Base-by-base conservation (phyloP, 2,888 invertebrate genomes). In the Apotomis capreana region DNA sequence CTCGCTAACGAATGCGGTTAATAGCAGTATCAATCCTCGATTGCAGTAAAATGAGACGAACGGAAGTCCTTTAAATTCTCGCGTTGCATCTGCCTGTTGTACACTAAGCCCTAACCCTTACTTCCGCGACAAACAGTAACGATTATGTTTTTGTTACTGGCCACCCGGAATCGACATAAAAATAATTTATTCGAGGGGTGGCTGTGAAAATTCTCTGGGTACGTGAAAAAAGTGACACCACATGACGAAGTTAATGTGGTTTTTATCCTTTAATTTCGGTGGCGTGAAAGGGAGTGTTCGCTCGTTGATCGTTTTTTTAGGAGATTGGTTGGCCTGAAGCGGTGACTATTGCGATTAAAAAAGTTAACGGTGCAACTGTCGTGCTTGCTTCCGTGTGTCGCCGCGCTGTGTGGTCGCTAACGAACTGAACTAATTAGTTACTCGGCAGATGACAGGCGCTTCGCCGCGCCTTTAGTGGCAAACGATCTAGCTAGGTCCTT, bases 161-260 rank as follows among this genome's bases (percentile, higher is more conserved):
- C 92, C 92, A 92, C 92, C 92, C 92, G 87, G 90, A 89, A 89
- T 87, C 84, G 83, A 89, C 88, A 90, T 89, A 88, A 90, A 90
- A 83, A 85, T 92, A 90, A 92, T 90, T 91, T 91, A 91, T 91
- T 88, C 86, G 80, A 88, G 87, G 90, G 90, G 89, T 89, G 87
- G 87, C 89, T 88, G 89, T 89, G 90, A 90, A 90, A 90, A 90
- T 89, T 87, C 88, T 89, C 87, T 87, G 86, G 83, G 77, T 81
- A 80, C 83, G 81, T 85, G 83, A 88, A 92, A 92, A 90, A 91
- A 88, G 75, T 85, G 80, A 86, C 86, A 88, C 87, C 90, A 89
- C 82, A 88, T 90, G 88, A 87, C 85, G 81, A 83, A 81, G 77
- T 81, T 79, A 82, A 80, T 77, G 77, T 78, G 71, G 76, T 80